These are phyloP conservation scores for Heterohyrax brucei DNA, from an alignment of 2,797 vertebrate species.

Conservation along the genomic window DNA sequence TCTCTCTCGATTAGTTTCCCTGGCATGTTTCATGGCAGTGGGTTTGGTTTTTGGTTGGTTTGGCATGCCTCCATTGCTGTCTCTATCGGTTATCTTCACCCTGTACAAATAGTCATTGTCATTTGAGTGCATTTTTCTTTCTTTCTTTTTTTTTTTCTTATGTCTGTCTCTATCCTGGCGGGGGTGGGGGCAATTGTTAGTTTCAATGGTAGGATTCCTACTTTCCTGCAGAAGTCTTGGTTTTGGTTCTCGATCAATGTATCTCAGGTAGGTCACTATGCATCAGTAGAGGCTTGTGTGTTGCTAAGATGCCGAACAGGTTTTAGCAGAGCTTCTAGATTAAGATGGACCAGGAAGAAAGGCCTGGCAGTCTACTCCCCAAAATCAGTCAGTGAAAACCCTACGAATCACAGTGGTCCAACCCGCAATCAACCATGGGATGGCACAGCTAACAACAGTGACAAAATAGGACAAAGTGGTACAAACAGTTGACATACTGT, in stretches of 20 bases:
- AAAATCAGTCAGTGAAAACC: neutral
- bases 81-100: neutral
- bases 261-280: neutral
- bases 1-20: neutral
- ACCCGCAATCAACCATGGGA: neutral
- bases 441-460: neutral
- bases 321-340: neutral
- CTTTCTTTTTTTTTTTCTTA: neutral
- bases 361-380: neutral
- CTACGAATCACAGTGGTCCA: neutral
- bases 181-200: neutral
- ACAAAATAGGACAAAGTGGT: neutral
- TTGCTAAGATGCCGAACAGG: neutral
- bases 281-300: neutral
- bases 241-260: neutral
- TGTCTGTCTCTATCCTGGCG: neutral
- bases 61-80: neutral
- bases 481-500: neutral
- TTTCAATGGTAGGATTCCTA: neutral
- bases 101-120: neutral
- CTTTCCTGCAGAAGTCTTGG: neutral
- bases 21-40: neutral
- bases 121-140: neutral
- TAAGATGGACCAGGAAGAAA: neutral
- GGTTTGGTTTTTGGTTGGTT: no score